A percentile compares a stretch with the other conserved stretches of the same genome.
Evolutionary conservation across 2,888 invertebrate genomes (phyloP).

Genomic region (Halictus quadricinctus): DNA sequence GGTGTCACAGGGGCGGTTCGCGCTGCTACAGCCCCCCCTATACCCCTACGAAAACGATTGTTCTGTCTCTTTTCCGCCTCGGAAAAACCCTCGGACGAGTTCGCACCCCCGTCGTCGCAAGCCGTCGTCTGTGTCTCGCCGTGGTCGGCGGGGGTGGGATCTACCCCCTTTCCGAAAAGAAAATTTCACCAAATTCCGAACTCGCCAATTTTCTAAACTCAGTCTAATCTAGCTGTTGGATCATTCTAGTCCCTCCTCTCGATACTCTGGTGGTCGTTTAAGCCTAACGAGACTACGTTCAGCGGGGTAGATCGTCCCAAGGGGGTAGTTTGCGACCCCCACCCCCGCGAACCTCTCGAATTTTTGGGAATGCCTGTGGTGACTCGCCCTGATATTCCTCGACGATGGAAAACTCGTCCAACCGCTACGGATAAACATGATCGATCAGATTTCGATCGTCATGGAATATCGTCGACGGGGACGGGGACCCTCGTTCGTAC

Average conservation of each 20-base stretch:
- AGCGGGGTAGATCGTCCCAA: not conserved
- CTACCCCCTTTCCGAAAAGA: constrained; percentile 1
- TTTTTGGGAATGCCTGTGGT: constrained; percentile 20
- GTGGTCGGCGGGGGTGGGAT: constrained; percentile 38
- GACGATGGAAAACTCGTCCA: constrained; percentile 10
- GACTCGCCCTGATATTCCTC: constrained; percentile 26
- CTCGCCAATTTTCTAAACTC: not conserved
- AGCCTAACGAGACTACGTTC: not conserved
- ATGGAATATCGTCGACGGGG: constrained; percentile 6
- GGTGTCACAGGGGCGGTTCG: constrained; percentile 45
- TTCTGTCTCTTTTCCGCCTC: constrained; percentile 36
- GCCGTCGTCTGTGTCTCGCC: constrained; percentile 60
- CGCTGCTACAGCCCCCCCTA: constrained; percentile 37
- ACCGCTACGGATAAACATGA: not conserved
- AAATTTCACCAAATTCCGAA: not conserved
- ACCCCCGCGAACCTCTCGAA: constrained; percentile 21
- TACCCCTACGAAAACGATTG: not conserved
- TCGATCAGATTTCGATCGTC: constrained; percentile 31
- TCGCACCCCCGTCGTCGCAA: constrained; percentile 55
- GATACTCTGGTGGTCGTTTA: not conserved
- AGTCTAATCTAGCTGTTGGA: not conserved
- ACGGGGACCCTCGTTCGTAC: constrained; percentile 15
- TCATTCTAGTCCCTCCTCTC: not conserved
- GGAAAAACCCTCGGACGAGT: constrained; percentile 33
- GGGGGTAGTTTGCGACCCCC: not conserved